Percentiles rank a stretch among this genome's conserved stretches.
phyloP scores from a whole-genome alignment of 2,797 vertebrate genomes.

The Esox masquinongy region DNA sequence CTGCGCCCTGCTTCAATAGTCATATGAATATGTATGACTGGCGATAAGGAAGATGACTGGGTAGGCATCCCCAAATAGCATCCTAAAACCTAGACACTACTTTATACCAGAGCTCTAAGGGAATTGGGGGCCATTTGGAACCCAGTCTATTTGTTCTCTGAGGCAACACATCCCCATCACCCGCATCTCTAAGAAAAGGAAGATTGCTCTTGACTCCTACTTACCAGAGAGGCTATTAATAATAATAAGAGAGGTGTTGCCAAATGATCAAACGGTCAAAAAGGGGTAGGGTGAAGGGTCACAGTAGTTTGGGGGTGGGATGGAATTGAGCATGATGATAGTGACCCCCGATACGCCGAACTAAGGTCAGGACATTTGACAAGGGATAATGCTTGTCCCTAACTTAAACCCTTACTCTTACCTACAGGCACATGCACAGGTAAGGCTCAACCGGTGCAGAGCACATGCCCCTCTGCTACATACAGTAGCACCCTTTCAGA shows the following conservation, averaged over 20 bases:
- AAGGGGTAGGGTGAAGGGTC: not conserved
- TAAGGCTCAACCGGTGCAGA: too few species aligned
- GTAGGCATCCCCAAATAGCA: not conserved
- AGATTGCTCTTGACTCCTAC: conserved; percentile 37
- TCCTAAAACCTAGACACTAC: conserved; percentile 25
- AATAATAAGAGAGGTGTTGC: not conserved
- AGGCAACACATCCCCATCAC: too few species aligned
- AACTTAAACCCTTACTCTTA: too few species aligned
- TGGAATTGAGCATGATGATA: too few species aligned
- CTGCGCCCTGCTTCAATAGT: conserved; percentile 40
- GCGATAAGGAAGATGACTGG: conserved; percentile 37
- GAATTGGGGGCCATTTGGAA: not conserved
- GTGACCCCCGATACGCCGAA: too few species aligned
- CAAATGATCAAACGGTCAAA: not conserved
- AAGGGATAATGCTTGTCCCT: too few species aligned
- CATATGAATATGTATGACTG: conserved; percentile 56
- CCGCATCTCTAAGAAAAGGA: too few species aligned
- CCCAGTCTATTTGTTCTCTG: not conserved
- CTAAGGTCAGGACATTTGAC: too few species aligned
- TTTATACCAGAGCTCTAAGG: not conserved
- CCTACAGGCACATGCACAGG: too few species aligned
- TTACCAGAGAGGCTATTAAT: not conserved
- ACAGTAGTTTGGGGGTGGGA: too few species aligned
- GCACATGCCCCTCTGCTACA: too few species aligned
- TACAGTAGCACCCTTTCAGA: too few species aligned